Base-by-base conservation (phyloP, 1,140 invertebrate species). In the Pseudachorutes palmiensis region DNA sequence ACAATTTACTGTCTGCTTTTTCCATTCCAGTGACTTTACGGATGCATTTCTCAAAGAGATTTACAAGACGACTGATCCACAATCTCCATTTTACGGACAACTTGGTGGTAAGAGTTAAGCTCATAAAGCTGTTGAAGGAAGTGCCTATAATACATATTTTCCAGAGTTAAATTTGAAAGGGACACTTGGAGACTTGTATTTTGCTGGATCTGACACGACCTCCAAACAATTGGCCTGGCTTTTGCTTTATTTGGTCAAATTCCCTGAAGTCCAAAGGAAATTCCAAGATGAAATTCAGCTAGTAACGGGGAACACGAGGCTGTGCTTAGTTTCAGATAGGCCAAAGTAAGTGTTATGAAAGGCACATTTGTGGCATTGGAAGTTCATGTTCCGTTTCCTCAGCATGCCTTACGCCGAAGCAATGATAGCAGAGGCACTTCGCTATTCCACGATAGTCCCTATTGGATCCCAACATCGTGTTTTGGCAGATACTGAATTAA, bases 331-430 rank as follows among this genome's bases (percentile, higher is more conserved):
- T 12, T 9, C 36, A 19, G 36, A 45, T 45, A 9, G 36, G 19
- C 9, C 36, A 45, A 45, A 45, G 36, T 45, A 45, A 12, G 36
- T 45, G 9, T 12, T 19, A 45, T 19, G 9, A 19, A 45, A 12
- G 19, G 9, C 19, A 45, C 19, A n/a, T 45, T 12, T 19, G 9
- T 45, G 9, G 9, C 9, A 45, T 45, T 12, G 19, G 9, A 45
- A 19, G 19, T 12, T 45, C 19, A 45, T 45, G 24, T 45, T 65
- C 59, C 72, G 72, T 26, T 82, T 83, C n/a, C n/a, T 58, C 72
- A 88, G 87, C 48, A 83, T 91, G 83, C 86, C 88, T 1, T 92
- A 91, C 74, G 82, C 86, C 19, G 30, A 62, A 45, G 61, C 61
- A 5, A 14, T 62, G 2, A 62, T 62, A 2, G 5, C 26, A 2